Evolutionary conservation across 1,140 invertebrate genomes (phyloP).

Genomic region (Aradophagus sp.): DNA sequence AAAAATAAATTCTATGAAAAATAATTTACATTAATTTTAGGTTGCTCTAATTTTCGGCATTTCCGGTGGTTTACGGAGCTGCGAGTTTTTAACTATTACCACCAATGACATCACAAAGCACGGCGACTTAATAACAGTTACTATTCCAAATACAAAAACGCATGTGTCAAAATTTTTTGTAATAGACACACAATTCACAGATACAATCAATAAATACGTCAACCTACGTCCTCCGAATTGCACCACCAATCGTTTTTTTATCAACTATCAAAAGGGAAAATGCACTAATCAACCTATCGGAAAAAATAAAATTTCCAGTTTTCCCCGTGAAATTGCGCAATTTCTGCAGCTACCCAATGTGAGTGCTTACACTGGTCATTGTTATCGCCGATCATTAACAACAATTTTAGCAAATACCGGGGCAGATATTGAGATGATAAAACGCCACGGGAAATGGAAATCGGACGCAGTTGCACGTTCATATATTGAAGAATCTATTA

Average conservation of each 20-base stretch:
- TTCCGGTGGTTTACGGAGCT: conserved; percentile 22
- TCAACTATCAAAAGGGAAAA: conserved; percentile 37
- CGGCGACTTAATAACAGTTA: conserved; percentile 9
- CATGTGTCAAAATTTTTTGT: conserved; percentile 24
- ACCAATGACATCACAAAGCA: conserved; percentile 21
- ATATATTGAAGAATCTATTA: conserved; percentile 3
- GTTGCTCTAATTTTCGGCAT: conserved; percentile 34
- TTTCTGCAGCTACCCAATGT: conserved; percentile 4
- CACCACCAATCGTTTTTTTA: conserved; percentile 25
- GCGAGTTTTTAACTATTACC: conserved; percentile 23
- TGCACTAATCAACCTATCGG: conserved; percentile 8
- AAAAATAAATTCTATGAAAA: not conserved
- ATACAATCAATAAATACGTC: conserved; percentile 7
- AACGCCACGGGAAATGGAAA: conserved; percentile 14
- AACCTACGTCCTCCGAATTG: conserved; percentile 9
- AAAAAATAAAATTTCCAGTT: conserved; percentile 32
- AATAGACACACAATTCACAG: conserved; percentile 12
- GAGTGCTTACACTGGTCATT: too few species aligned
- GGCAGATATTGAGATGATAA: conserved; percentile 10
- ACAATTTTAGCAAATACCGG: conserved; percentile 9
- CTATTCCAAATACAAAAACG: conserved; percentile 28
- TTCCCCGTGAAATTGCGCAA: conserved; percentile 3
- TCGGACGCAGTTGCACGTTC: not conserved
- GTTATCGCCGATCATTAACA: conserved; percentile 4
- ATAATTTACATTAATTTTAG: conserved; percentile 12